Base-by-base conservation (phyloP, 1,140 invertebrate genomes). In the Holcopasites calliopsidis region DNA sequence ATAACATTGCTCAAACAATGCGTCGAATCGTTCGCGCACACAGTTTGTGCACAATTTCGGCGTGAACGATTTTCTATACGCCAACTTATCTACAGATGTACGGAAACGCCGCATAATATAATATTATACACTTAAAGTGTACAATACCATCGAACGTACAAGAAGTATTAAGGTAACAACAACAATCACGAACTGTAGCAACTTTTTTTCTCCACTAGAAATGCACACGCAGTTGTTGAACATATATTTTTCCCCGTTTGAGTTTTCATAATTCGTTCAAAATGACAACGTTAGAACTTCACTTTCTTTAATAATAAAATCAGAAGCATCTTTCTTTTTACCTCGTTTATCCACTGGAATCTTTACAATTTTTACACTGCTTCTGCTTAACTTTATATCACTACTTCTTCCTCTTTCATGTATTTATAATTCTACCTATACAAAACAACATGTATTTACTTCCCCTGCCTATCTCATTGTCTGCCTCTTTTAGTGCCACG, bases 351-450 rank as follows among this genome's bases (percentile, higher is more conserved):
- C 35, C n/a, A 61, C 38, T 42, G 38, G 16, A 11, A 44, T 62
- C 40, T 62, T 62, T 62, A 62, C 60, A 62, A 62, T 42, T 62
- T 62, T 44, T 62, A 62, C 35, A 42, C 38, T 40, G 7, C 2
- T 44, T 28, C 21, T 35, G 26, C 23, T 8, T n/a, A n/a, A n/a
- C n/a, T n/a, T 13, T 28, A 28, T 47, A 16, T n/a, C 44, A 47
- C 10, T 3, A 47, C 44, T n/a, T 47, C 44, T 13, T n/a, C 16
- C 11, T 5, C 44, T 47, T 13, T 47, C 44, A 47, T n/a, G n/a
- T n/a, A n/a, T n/a, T 28, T 54, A 6, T 26, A 1, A 16, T 18
- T 16, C n/a, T 49, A 8, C 8, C 13, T 28, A 18, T 28, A 28
- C 16, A 28, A 28, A 28, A n/a, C n/a, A n/a, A 28, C 11, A 16